Percentiles rank a stretch among this genome's conserved stretches.
Conservation (phyloP, 2,888 invertebrate genomes). For the Tortricodes alternella region DNA sequence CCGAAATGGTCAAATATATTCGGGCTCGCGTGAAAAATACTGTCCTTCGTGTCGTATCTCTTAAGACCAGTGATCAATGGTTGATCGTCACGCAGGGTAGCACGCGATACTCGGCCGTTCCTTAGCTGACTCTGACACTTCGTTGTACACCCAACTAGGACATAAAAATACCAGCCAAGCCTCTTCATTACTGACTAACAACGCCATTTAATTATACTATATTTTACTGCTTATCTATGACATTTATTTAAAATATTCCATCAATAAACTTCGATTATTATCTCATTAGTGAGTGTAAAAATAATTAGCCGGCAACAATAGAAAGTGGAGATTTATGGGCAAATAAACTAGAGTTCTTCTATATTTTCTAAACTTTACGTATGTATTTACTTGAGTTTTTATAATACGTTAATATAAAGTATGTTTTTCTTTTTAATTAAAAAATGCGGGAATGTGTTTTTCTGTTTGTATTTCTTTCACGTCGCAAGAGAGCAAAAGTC, state of each 20-base stretch:
- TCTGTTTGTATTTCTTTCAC: too few relatives aligned
- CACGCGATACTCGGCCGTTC: constrained; percentile 60
- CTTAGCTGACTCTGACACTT: constrained; percentile 58
- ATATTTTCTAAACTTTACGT: too few relatives aligned
- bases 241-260: not conserved
- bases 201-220: constrained; percentile 50
- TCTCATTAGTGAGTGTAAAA: too few relatives aligned
- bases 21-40: constrained; percentile 57
- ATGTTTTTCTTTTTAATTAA: too few relatives aligned
- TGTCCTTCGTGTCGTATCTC: constrained; percentile 68
- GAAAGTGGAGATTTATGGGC: too few relatives aligned
- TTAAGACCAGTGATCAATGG: constrained; percentile 69
- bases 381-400: too few relatives aligned
- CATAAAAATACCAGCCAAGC: constrained; percentile 64
- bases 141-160: constrained; percentile 58
- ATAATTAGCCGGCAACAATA: too few relatives aligned
- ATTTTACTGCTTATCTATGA: constrained; percentile 35
- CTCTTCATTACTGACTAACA: constrained; percentile 60
- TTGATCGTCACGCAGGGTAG: constrained; percentile 62
- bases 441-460: too few relatives aligned
- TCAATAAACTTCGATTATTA: too few relatives aligned
- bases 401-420: too few relatives aligned
- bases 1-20: not conserved
- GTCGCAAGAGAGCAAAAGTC: too few relatives aligned
- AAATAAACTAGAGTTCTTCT: too few relatives aligned